Evolutionary conservation across 2,797 vertebrate species (phyloP).

Genomic region (Discoglossus pictus): DNA sequence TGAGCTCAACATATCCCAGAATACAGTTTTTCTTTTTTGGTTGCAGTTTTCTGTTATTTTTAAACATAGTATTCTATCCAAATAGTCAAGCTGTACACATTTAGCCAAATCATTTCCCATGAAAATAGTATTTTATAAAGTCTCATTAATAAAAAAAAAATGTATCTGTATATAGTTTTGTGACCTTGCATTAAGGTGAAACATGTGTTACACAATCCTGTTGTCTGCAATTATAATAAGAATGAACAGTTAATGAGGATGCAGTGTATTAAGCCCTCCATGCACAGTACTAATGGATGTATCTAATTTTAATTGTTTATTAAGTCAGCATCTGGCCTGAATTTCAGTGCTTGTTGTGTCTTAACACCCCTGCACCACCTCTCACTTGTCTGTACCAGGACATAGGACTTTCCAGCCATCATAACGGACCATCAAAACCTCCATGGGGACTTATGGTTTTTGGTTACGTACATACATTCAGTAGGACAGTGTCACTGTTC

Average conservation of each 20-base stretch:
- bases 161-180: not conserved
- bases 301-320: constrained; percentile 48
- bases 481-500: not conserved
- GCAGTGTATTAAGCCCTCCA: constrained; percentile 45
- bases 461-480: not conserved
- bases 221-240: constrained; percentile 16
- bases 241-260: constrained; percentile 34
- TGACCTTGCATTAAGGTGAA: constrained; percentile 8
- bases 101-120: no score
- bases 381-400: not conserved
- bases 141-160: no score
- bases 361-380: not conserved
- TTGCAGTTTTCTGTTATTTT: no score
- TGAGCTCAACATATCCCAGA: constrained; percentile 22
- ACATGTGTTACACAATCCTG: constrained; percentile 16
- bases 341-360: constrained; percentile 23
- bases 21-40: not conserved
- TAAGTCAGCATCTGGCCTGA: constrained; percentile 43
- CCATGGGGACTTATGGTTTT: not conserved
- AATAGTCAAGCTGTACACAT: no score
- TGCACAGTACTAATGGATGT: constrained; percentile 45
- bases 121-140: no score
- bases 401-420: not conserved
- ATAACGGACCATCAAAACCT: not conserved
- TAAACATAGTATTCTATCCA: no score